Percentiles rank a stretch among this genome's conserved stretches.
Conservation (phyloP, 1,140 invertebrate species). For the Halesus radiatus region DNA sequence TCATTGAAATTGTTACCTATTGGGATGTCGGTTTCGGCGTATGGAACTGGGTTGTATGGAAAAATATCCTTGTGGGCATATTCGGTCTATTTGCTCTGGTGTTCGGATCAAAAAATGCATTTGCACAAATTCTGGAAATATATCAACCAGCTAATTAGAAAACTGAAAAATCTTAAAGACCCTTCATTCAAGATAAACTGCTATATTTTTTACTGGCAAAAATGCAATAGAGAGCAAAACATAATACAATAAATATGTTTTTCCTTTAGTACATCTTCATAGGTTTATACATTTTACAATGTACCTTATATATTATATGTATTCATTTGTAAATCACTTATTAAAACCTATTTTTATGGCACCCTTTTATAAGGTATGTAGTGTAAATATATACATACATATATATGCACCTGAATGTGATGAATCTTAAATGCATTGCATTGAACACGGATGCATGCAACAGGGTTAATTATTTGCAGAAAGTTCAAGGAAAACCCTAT, state of each 20-base stretch:
- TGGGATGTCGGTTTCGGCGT: conserved; percentile 83
- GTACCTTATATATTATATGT: too few species aligned
- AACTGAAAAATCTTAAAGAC: background rate
- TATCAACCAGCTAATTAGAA: conserved; percentile 58
- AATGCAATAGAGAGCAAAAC: background rate
- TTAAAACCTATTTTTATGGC: too few species aligned
- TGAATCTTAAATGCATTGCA: too few species aligned
- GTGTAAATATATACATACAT: too few species aligned
- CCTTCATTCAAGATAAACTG: background rate
- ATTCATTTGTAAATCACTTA: too few species aligned
- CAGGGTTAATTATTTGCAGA: too few species aligned
- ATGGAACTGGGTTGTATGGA: conserved; percentile 81
- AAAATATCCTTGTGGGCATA: conserved; percentile 80
- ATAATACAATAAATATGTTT: background rate
- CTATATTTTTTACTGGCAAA: background rate
- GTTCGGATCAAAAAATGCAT: conserved; percentile 84
- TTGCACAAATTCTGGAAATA: conserved; percentile 76
- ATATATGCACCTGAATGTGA: too few species aligned
- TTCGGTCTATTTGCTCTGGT: conserved; percentile 83
- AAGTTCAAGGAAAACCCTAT: too few species aligned
- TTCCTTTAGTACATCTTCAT: background rate
- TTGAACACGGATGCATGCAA: too few species aligned
- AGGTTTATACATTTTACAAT: too few species aligned
- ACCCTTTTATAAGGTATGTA: too few species aligned
- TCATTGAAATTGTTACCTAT: conserved; percentile 87